Percentiles rank a stretch among this genome's conserved stretches.
phyloP scores from a whole-genome alignment of 2,113 vertebrate species.

The Bubo bubo region DNA sequence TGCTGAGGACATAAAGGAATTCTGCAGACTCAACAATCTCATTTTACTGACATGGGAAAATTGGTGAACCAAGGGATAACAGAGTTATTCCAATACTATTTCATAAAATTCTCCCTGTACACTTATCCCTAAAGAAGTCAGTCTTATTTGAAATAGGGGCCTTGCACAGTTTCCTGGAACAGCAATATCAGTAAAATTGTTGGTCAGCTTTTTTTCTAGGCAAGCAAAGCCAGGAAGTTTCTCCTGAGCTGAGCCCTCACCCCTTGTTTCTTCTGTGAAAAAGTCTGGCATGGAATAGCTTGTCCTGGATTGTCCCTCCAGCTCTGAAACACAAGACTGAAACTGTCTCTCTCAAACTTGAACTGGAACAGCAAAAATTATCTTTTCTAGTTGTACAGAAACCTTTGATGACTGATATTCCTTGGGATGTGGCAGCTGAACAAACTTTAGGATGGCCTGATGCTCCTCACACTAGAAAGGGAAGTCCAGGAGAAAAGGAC shows the following conservation, averaged over 20 bases:
- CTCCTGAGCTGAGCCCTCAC: not conserved
- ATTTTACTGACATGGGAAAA: not conserved
- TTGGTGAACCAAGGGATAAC: not conserved
- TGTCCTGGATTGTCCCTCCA: not conserved
- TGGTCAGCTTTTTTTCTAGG: not conserved
- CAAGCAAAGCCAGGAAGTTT: not conserved
- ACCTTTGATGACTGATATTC: not conserved
- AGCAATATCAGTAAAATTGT: not conserved
- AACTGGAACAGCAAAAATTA: not conserved
- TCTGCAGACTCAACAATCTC: not conserved
- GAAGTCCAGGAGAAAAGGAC: not conserved
- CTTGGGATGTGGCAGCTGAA: not conserved
- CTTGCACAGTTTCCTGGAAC: not conserved
- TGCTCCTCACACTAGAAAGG: not conserved
- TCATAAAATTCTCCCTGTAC: not conserved
- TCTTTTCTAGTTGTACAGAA: not conserved
- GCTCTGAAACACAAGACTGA: not conserved
- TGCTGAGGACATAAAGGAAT: not conserved
- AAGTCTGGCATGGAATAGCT: not conserved
- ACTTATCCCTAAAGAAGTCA: not conserved
- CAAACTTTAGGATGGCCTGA: not conserved
- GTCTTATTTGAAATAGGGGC: not conserved
- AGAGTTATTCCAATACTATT: not conserved
- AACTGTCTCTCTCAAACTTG: not conserved
- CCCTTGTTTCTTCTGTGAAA: not conserved